phyloP scores from a whole-genome alignment of 2,797 vertebrate species.

The Muraenolepis orangiensis region DNA sequence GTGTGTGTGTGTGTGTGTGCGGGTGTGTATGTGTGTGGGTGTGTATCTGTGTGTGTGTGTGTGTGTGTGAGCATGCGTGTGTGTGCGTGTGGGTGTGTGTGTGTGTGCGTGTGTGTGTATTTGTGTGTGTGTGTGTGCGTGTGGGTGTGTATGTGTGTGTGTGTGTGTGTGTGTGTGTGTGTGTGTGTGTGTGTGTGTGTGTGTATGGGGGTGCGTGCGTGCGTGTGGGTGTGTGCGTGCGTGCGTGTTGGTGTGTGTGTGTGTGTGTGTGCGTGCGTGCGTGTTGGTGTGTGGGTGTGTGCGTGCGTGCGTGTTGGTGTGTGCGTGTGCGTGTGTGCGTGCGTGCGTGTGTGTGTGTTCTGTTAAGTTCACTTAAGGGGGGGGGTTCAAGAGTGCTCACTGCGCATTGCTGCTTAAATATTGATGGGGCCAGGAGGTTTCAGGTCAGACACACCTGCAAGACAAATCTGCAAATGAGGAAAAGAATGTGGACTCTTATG shows the following conservation, averaged over 20 bases:
- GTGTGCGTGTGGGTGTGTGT: not conserved
- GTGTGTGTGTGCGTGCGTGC: too few species aligned
- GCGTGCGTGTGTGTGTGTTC: not conserved
- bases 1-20: not conserved
- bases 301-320: too few species aligned
- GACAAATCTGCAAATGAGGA: not conserved
- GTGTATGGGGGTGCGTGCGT: not conserved
- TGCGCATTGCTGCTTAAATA: not conserved
- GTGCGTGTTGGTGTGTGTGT: not conserved
- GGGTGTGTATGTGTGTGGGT: conserved; percentile 8
- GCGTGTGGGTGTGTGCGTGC: not conserved
- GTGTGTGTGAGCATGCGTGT: conserved; percentile 4
- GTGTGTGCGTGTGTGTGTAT: not conserved
- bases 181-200: not conserved
- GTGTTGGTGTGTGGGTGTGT: conserved; percentile 6
- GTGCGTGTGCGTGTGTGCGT: too few species aligned
- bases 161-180: not conserved
- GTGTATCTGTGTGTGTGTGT: conserved; percentile 7
- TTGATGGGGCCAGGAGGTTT: not conserved
- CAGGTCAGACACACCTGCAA: not conserved
- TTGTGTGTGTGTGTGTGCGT: too few species aligned
- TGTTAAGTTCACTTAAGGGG: not conserved
- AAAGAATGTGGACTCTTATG: not conserved
- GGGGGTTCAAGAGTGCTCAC: not conserved
- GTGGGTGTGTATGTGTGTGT: not conserved